Evolutionary conservation across 2,888 invertebrate species (phyloP), one percentile per base, ranked within the genome.

Genomic region (Mellilla xanthometata): DNA sequence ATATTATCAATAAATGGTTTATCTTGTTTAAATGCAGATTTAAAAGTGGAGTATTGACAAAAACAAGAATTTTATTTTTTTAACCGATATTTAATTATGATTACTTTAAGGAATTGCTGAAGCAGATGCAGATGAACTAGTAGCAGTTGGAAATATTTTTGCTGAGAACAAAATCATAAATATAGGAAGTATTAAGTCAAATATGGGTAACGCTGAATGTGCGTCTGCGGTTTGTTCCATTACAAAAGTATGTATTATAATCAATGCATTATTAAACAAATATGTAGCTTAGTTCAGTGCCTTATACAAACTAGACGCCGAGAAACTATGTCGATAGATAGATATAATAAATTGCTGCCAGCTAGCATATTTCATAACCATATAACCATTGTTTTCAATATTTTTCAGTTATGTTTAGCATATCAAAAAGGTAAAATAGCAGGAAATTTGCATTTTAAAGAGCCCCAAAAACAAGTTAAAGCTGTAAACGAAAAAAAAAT

Each of bases 51-150:
- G n/a, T n/a, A n/a, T n/a, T n/a, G n/a, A n/a, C n/a, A n/a, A n/a
- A n/a, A n/a, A n/a, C n/a, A n/a, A n/a, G n/a, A n/a, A n/a, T n/a
- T n/a, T n/a, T n/a, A n/a, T n/a, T n/a, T n/a, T n/a, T n/a, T n/a
- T n/a, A n/a, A n/a, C n/a, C n/a, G n/a, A n/a, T n/a, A n/a, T n/a
- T n/a, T n/a, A n/a, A n/a, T n/a, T n/a, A n/a, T n/a, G n/a, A n/a
- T n/a, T n/a, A n/a, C 4, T 10, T 1, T 7, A 4, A 76, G 76
- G 92, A 13, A 92, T 93, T 5, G 91, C 75, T n/a, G 67, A 84
- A 42, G 90, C 93, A 12, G 93, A 94, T 66, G 90, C 91, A 1
- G 91, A 92, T 58, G 94, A 94, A 69, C 76, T 92, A 2, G 88
- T 91, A 65, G 91, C 92, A 3, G 90, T 93, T 41, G 82, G 86